Conservation (phyloP, 2,797 vertebrate genomes). For the Sparus aurata region DNA sequence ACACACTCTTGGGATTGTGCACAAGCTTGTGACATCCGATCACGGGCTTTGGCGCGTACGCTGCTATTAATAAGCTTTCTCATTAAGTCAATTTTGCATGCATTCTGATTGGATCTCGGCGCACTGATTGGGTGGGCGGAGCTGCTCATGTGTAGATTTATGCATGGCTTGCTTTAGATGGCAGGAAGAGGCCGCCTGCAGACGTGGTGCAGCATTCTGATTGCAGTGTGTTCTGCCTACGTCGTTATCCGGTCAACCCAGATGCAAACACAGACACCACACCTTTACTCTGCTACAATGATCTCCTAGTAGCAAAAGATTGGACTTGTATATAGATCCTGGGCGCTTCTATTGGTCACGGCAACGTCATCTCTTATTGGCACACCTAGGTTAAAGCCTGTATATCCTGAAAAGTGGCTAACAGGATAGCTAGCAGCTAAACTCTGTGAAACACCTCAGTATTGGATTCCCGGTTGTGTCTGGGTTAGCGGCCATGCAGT, state of each 20-base stretch:
- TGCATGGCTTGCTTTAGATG: neutral
- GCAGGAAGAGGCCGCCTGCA: neutral
- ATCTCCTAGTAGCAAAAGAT: too few relatives aligned
- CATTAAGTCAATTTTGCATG: neutral
- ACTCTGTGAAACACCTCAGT: too few relatives aligned
- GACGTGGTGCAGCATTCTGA: neutral
- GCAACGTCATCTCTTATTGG: too few relatives aligned
- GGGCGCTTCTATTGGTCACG: too few relatives aligned
- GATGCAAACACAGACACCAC: neutral
- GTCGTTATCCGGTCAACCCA: neutral
- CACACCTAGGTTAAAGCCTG: too few relatives aligned
- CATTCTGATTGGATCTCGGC: neutral
- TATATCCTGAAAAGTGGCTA: too few relatives aligned
- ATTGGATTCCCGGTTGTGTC: too few relatives aligned
- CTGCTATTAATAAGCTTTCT: neutral
- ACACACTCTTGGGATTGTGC: neutral
- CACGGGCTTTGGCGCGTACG: neutral
- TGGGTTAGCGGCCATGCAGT: too few relatives aligned
- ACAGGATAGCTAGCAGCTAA: too few relatives aligned
- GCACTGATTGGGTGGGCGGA: neutral
- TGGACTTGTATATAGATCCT: too few relatives aligned
- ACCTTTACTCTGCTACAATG: too few relatives aligned
- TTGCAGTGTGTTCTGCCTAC: neutral
- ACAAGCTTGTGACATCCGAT: neutral
- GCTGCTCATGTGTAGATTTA: neutral